Conservation (phyloP, 1,140 invertebrate genomes). For the Belonocnema kinseyi region DNA sequence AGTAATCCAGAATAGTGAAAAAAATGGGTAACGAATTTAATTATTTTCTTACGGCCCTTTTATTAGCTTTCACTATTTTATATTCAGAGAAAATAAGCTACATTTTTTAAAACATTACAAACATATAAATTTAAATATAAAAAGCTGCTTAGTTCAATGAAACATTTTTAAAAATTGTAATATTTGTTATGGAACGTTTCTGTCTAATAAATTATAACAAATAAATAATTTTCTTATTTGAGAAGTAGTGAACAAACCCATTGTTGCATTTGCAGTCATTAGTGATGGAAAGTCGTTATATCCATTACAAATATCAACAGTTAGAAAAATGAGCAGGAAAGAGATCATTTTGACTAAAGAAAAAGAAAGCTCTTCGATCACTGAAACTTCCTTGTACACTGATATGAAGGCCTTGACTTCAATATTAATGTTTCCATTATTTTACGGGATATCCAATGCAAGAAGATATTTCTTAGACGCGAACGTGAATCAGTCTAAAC, state of each 20-base stretch:
- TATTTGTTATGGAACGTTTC: not conserved
- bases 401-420: slow-evolving; percentile 9
- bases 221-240: not conserved
- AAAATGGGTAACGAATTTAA: too few species aligned
- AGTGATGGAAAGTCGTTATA: slow-evolving; percentile 82
- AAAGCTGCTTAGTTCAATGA: too few species aligned
- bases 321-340: slow-evolving; percentile 59
- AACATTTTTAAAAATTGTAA: too few species aligned
- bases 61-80: too few species aligned
- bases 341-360: slow-evolving; percentile 37
- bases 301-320: slow-evolving; percentile 37
- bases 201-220: not conserved
- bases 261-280: slow-evolving; percentile 81
- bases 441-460: not conserved
- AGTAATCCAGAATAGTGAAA: too few species aligned
- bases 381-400: slow-evolving; percentile 3
- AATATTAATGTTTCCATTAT: slow-evolving; percentile 42
- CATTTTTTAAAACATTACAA: too few species aligned
- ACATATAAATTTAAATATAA: too few species aligned
- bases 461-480: not conserved
- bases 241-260: slow-evolving; percentile 75
- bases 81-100: too few species aligned
- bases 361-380: not conserved
- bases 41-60: too few species aligned
- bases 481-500: not conserved